Percentiles rank a stretch among this genome's conserved stretches.
phyloP scores from a whole-genome alignment of 2,113 vertebrate species.

The Callospermophilus lateralis region DNA sequence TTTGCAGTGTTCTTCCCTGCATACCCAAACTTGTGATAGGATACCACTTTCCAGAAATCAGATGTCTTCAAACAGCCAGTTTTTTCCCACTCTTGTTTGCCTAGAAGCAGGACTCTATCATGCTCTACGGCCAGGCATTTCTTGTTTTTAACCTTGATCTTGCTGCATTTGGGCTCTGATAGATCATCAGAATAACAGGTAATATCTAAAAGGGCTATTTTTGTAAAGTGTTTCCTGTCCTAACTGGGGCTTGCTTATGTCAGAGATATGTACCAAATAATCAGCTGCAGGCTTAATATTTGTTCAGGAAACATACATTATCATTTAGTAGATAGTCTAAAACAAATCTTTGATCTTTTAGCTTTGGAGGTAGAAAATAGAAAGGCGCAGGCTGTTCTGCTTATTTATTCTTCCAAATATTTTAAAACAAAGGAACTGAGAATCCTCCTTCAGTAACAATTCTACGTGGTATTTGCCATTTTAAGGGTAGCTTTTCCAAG shows the following conservation, averaged over 20 bases:
- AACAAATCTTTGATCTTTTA: neutral
- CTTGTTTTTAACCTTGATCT: neutral
- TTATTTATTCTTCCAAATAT: neutral
- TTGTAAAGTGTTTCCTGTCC: conserved; percentile 40
- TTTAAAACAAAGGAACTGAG: conserved; percentile 38
- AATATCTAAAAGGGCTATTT: neutral
- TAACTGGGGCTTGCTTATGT: neutral
- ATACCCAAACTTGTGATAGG: neutral
- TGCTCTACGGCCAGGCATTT: neutral
- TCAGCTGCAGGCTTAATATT: neutral
- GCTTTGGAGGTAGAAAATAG: conserved; percentile 27
- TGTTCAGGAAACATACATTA: neutral
- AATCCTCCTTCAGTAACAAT: neutral
- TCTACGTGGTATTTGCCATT: neutral
- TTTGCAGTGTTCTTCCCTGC: neutral
- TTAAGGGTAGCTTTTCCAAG: conserved; percentile 49
- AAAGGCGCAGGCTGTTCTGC: neutral
- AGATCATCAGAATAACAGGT: neutral
- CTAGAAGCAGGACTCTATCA: neutral
- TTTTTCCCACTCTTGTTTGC: neutral
- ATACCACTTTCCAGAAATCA: neutral
- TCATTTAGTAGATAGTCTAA: neutral
- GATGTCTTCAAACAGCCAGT: neutral
- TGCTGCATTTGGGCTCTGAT: neutral
- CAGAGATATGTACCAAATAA: neutral